Conservation (phyloP, 2,113 vertebrate genomes). For the Ascaphus truei region DNA sequence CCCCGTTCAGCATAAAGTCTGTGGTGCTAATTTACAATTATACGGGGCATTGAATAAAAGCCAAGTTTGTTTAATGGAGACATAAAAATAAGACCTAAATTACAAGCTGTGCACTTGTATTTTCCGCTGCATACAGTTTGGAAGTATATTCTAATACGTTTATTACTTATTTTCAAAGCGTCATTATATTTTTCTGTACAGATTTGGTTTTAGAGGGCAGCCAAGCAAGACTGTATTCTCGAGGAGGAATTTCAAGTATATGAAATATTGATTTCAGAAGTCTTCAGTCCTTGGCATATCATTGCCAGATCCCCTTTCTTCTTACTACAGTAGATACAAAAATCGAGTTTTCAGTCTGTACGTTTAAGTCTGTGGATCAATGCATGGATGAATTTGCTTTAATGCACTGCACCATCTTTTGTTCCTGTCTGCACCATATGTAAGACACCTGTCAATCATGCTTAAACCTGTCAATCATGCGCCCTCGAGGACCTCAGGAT, state of each 20-base stretch:
- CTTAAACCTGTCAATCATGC: no score
- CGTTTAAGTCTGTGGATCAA: no score
- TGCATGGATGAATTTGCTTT: no score
- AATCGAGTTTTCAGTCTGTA: no score
- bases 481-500: no score
- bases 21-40: constrained; percentile 25
- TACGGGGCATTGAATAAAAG: constrained; percentile 21
- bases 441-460: no score
- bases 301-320: no score
- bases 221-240: background rate
- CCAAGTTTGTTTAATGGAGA: constrained; percentile 2
- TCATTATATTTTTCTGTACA: constrained; percentile 5
- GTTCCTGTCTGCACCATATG: no score
- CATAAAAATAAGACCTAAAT: constrained; percentile 21
- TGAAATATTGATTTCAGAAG: constrained; percentile 2
- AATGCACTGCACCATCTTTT: no score
- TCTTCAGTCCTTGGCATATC: no score
- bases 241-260: background rate
- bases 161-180: constrained; percentile 11
- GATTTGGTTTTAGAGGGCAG: constrained; percentile 5
- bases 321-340: no score
- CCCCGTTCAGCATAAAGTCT: constrained; percentile 8
- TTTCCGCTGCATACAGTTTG: background rate
- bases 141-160: constrained; percentile 23
- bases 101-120: background rate